Base-by-base conservation (phyloP, 2,888 invertebrate genomes). In the Apotomis turbidana region DNA sequence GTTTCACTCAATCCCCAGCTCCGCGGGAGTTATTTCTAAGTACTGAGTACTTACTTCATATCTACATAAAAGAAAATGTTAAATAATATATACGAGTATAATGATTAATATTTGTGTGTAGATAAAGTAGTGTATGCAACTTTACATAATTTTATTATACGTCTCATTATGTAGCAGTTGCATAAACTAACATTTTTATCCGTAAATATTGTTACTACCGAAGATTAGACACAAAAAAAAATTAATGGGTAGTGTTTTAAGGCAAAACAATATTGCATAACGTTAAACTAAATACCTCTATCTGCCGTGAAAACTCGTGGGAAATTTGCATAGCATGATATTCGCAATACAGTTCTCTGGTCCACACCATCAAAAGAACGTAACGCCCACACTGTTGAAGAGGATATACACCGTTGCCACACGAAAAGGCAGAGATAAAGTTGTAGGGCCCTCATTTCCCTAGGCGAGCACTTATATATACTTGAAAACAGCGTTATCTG, bases 371-470 rank as follows among this genome's bases (percentile, higher is more conserved):
- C 27, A 57, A 46, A 46, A 27, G n/a, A 15, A 9, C 27, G 27
- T 10, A 46, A 46, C n/a, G 15, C 4, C 55, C 55, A 3, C 8
- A 15, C 8, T 15, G 36, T 46, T 12, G 8, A 57, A 46, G 8
- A 3, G 3, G 27, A 57, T n/a, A 46, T 66, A 57, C 46, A n/a
- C 4, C 66, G n/a, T 66, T 64, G 44, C 38, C 27, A 44, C 44
- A 46, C 8, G 12, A 9, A 36, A 46, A 5, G 27, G 27, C 27
- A n/a, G 55, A 75, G 74, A 78, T 78, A 78, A 78, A 80, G 80
- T 81, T 80, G 68, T 78, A 80, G 79, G 77, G 78, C 71, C 74
- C 71, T 79, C 78, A 81, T 80, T 82, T 82, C 80, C 80, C 81
- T 67, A 66, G 74, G 68, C 74, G 74, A 74, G 74, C 67, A 73